These are phyloP conservation scores for Crossaster papposus DNA, from an alignment of 53 echinoderm and acorn worm genomes.

Conservation along the genomic window DNA sequence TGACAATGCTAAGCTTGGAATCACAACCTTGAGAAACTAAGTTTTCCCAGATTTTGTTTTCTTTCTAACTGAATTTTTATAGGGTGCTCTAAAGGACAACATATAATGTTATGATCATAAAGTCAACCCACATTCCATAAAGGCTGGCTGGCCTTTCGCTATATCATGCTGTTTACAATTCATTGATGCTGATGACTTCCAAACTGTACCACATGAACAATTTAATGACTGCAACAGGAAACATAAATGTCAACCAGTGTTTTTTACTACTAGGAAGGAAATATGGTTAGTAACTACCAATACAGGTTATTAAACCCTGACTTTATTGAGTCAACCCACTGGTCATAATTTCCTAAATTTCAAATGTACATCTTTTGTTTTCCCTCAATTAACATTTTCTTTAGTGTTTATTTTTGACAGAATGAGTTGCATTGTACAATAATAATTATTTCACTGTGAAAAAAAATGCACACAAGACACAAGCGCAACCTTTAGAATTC, in stretches of 20 bases:
- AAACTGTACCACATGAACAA: neutral
- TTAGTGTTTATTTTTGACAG: too few species aligned
- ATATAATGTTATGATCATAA: neutral
- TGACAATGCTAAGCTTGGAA: neutral
- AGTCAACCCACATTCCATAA: neutral
- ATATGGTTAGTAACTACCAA: conserved; percentile 27
- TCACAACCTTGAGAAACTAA: neutral
- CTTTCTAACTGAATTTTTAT: neutral
- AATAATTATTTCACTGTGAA: too few species aligned
- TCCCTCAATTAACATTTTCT: too few species aligned
- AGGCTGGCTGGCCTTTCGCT: neutral
- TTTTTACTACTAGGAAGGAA: neutral
- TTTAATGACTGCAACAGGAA: conserved; percentile 14
- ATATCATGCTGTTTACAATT: conserved; percentile 22
- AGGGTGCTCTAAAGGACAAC: neutral
- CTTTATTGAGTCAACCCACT: neutral
- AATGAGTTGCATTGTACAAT: too few species aligned
- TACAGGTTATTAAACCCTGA: conserved; percentile 39
- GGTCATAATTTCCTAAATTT: neutral
- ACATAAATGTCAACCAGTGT: conserved; percentile 13
- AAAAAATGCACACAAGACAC: neutral
- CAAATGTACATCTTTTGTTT: too few species aligned
- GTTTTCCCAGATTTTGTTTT: neutral
- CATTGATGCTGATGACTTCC: conserved; percentile 1
- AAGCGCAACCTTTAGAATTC: neutral